phyloP scores from a whole-genome alignment of 2,888 invertebrate genomes.

The Melanostoma scalare region DNA sequence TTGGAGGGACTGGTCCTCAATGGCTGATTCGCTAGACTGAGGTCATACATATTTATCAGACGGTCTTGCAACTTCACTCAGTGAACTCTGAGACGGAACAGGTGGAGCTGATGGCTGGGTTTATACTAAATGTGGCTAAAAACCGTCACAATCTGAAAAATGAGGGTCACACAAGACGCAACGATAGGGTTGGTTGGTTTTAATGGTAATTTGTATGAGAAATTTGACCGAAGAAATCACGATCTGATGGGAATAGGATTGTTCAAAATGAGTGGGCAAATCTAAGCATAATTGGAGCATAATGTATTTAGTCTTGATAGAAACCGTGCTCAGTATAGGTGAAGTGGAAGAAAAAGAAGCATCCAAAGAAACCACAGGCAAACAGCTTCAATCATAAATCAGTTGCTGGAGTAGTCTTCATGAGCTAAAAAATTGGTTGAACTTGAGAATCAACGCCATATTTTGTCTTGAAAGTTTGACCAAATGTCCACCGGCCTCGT shows the following conservation, averaged over 20 bases:
- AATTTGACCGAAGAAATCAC: slow-evolving; percentile 8
- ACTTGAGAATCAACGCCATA: no score
- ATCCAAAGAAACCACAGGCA: no score
- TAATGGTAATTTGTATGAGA: slow-evolving; percentile 27
- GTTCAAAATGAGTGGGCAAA: background rate
- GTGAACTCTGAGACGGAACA: slow-evolving; percentile 25
- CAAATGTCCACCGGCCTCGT: no score
- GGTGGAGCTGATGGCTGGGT: slow-evolving; percentile 37
- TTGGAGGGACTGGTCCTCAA: slow-evolving; percentile 36
- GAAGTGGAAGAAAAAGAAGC: no score
- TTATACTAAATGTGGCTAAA: slow-evolving; percentile 39
- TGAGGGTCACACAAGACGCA: slow-evolving; percentile 47
- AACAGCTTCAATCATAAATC: no score
- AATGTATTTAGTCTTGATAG: no score
- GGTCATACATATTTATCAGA: slow-evolving; percentile 64
- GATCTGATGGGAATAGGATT: slow-evolving; percentile 4
- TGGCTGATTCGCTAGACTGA: slow-evolving; percentile 57
- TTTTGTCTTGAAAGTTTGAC: no score
- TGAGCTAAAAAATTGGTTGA: no score
- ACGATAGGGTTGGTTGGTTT: slow-evolving; percentile 55
- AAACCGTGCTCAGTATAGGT: no score
- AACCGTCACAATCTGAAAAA: slow-evolving; percentile 50
- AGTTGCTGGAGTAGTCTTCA: no score
- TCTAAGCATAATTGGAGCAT: no score
- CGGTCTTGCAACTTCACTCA: background rate